Evolutionary conservation across 2,888 invertebrate genomes (phyloP).

Genomic region (Drosophila lutescens): DNA sequence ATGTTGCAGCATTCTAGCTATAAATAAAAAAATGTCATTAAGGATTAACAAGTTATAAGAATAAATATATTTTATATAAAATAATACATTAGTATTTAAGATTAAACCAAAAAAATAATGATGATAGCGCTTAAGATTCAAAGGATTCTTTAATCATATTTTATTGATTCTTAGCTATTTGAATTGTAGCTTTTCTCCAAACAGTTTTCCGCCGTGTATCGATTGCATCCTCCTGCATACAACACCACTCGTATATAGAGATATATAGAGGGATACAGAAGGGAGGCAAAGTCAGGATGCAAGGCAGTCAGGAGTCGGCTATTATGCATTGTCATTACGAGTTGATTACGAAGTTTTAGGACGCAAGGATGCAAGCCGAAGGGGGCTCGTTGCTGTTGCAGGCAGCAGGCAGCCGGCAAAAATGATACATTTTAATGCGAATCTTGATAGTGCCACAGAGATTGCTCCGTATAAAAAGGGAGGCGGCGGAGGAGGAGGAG

Average conservation of each 20-base stretch:
- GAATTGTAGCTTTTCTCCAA: not conserved
- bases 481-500: constrained; percentile 65
- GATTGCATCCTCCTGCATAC: constrained; percentile 48
- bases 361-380: constrained; percentile 57
- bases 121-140: too few species aligned
- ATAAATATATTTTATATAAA: too few species aligned
- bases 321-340: constrained; percentile 78
- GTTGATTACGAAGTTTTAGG: constrained; percentile 75
- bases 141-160: too few species aligned
- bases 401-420: constrained; percentile 73
- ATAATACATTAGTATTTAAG: too few species aligned
- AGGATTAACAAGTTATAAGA: too few species aligned
- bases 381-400: constrained; percentile 40
- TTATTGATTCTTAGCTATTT: too few species aligned
- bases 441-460: constrained; percentile 81
- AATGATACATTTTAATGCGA: constrained; percentile 84
- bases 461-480: constrained; percentile 69
- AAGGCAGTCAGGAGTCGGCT: constrained; percentile 50
- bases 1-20: too few species aligned
- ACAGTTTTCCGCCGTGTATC: constrained; percentile 25
- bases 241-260: constrained; percentile 2
- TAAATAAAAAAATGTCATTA: too few species aligned
- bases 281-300: constrained; percentile 34
- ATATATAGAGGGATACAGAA: constrained; percentile 6
- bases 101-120: too few species aligned